Percentiles rank a stretch among this genome's conserved stretches.
Conservation (phyloP, 2,797 vertebrate species). For the Neosalanx taihuensis region DNA sequence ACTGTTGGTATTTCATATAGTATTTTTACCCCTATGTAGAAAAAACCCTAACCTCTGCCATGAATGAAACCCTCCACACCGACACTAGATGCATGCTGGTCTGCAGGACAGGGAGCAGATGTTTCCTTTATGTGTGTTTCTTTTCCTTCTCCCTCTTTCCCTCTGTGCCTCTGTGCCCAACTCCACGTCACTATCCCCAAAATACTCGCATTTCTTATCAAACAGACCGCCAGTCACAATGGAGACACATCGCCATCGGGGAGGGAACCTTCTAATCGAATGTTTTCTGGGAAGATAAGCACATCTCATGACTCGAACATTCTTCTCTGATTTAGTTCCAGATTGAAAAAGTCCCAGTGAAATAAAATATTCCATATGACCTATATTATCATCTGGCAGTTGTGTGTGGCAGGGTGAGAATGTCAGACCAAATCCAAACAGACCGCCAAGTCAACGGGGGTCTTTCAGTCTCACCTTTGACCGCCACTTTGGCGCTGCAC, state of each 20-base stretch:
- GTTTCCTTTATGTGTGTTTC: conserved; percentile 39
- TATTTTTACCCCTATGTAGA: conserved; percentile 44
- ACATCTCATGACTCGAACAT: not conserved
- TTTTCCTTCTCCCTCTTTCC: not conserved
- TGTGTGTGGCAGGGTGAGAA: too few relatives aligned
- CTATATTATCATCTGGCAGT: not conserved
- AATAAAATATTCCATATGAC: conserved; percentile 1
- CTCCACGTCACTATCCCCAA: conserved; percentile 28
- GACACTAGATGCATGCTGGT: conserved; percentile 25
- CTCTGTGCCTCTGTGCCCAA: not conserved
- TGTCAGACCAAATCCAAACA: too few relatives aligned
- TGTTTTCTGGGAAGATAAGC: not conserved
- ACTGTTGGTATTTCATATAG: conserved; percentile 50
- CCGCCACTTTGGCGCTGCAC: conserved; percentile 74
- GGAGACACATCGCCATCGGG: conserved; percentile 16
- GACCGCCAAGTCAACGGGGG: not conserved
- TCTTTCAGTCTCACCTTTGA: conserved; percentile 71
- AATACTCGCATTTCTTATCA: conserved; percentile 40
- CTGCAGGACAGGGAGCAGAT: conserved; percentile 42
- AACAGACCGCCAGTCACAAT: conserved; percentile 16
- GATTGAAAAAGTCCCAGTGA: not conserved
- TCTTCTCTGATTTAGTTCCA: conserved; percentile 5
- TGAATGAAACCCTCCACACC: conserved; percentile 22
- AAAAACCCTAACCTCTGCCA: conserved; percentile 36
- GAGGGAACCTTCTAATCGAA: not conserved